Conservation (phyloP, 2,113 vertebrate species). For the Taxidea taxus region DNA sequence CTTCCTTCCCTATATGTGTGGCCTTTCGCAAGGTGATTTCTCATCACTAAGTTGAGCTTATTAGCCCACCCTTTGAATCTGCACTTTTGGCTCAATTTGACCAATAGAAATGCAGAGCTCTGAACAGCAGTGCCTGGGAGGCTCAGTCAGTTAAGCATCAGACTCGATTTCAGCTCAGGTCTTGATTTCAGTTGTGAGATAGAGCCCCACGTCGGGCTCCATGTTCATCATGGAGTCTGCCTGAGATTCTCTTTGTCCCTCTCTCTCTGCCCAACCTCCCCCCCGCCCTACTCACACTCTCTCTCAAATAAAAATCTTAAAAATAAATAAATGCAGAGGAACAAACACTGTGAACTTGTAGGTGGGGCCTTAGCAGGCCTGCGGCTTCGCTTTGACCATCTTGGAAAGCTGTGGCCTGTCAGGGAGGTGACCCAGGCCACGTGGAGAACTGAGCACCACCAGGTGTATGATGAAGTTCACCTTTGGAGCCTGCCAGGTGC, state of each 20-base stretch:
- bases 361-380: not conserved
- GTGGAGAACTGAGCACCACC: not conserved
- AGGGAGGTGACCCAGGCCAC: not conserved
- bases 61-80: not conserved
- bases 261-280: not conserved
- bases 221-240: not conserved
- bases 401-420: not conserved
- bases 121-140: not conserved
- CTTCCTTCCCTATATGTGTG: not conserved
- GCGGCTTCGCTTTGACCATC: not conserved
- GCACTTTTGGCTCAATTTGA: not conserved
- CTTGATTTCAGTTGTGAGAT: not conserved
- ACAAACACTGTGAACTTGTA: fast-evolving
- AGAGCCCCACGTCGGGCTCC: not conserved
- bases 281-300: not conserved
- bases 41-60: not conserved
- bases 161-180: not conserved
- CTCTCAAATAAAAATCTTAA: not conserved
- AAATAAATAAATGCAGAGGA: not conserved
- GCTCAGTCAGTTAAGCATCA: not conserved
- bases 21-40: not conserved
- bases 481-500: not conserved
- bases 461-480: not conserved
- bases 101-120: not conserved
- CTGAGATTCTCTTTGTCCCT: not conserved